phyloP scores from a whole-genome alignment of 1,140 invertebrate species.

The Camponotus floridanus region DNA sequence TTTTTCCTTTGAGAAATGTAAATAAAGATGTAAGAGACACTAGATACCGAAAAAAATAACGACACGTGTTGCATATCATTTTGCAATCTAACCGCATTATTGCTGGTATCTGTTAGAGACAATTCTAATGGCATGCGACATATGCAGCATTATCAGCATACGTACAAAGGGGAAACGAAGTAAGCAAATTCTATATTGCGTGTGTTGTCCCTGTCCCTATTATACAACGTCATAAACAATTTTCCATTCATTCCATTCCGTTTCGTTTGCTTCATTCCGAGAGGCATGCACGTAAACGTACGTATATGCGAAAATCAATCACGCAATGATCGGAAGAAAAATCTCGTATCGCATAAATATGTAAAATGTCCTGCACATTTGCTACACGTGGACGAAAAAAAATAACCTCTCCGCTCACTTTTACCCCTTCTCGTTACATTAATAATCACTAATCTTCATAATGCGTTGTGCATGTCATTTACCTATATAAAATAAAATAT shows the following conservation, averaged over 20 bases:
- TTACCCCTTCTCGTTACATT: constrained; percentile 48
- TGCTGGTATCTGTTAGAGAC: constrained; percentile 12
- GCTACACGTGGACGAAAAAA: constrained; percentile 18
- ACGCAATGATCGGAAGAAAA: constrained; percentile 51
- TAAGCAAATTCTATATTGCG: background rate
- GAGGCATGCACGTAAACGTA: constrained; percentile 19
- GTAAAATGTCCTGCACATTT: constrained; percentile 8
- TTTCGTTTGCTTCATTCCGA: constrained; percentile 41
- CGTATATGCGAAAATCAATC: constrained; percentile 45
- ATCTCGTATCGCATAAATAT: constrained; percentile 40
- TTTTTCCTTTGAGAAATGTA: background rate
- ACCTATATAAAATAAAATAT: background rate
- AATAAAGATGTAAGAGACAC: background rate
- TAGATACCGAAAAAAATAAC: background rate
- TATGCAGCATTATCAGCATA: background rate
- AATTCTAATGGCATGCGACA: constrained; percentile 33
- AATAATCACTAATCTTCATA: constrained; percentile 48
- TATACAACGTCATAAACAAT: constrained; percentile 49
- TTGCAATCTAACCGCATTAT: constrained; percentile 42
- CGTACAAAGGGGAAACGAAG: constrained; percentile 32
- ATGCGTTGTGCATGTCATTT: constrained; percentile 3
- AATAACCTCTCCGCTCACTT: constrained; percentile 40
- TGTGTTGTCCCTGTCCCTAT: constrained; percentile 50
- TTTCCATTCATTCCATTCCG: constrained; percentile 35
- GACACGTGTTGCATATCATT: background rate